Base-by-base conservation (phyloP, 2,113 vertebrate species). In the Amphiprion percula region DNA sequence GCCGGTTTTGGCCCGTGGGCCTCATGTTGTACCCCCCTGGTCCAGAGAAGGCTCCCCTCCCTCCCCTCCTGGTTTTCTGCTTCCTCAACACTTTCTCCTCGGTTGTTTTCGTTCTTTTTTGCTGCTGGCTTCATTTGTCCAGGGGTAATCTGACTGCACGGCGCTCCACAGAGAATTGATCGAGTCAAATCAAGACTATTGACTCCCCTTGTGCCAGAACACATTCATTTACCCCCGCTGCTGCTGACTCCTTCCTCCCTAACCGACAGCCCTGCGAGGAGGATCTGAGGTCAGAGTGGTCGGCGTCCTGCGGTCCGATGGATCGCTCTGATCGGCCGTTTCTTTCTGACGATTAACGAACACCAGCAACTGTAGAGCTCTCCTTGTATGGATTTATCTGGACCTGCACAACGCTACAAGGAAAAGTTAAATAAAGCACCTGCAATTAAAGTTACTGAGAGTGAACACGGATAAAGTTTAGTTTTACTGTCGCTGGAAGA, bases 131-230 rank as follows among this genome's bases (percentile, higher is more conserved):
- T 26, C 19, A 67, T 37, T 37, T 37, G 33, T 37, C 33, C 61
- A 1, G 63, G 41, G 53, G 63, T 86, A 68, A 88, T 92, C 69
- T 84, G 78, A 79, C 75, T 80, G 74, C 37, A n/a, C 63, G 55
- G 50, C 55, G 59, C 58, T 47, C 69, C 28, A 4, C 44, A 59
- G 68, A 74, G 69, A 68, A 88, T 87, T 85, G 85, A 89, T 90
- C 39, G 30, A 73, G 77, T 80, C 82, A 63, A 73, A 87, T 90
- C 84, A 77, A 71, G 79, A 75, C 80, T 87, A 84, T 85, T 79
- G 82, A 86, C 87, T 79, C 44, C 46, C 28, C 26, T 21, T 30
- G 47, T 76, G 80, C 71, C 78, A 82, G 74, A 86, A 83, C 82
- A 80, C 81, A 87, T 89, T 73, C 71, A 83, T 83, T 79, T 84